These are phyloP conservation scores for Diarsia rubi DNA, from an alignment of 2,888 invertebrate species.

Conservation along the genomic window DNA sequence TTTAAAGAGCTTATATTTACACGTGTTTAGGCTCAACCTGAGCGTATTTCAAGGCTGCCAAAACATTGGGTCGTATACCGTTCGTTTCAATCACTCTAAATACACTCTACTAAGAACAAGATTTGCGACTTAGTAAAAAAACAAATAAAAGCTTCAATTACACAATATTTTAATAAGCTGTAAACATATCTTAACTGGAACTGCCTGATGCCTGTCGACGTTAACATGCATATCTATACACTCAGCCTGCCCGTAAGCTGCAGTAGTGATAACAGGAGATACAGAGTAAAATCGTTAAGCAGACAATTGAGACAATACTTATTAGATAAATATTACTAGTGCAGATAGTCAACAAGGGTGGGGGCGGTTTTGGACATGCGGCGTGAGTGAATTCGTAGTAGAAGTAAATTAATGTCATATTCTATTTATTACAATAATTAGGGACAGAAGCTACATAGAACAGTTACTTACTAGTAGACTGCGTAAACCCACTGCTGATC, in stretches of 20 bases:
- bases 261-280: not conserved
- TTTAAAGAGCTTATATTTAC: not conserved
- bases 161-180: not conserved
- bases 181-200: not conserved
- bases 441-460: not conserved
- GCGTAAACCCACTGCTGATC: not conserved
- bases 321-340: conserved; percentile 1
- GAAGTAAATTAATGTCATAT: not conserved
- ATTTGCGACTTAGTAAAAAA: not conserved
- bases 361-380: not conserved
- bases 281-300: not conserved
- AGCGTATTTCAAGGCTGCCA: not conserved
- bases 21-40: conserved; percentile 8
- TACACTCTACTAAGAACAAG: no score
- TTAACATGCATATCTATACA: not conserved
- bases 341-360: not conserved
- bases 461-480: not conserved
- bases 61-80: not conserved
- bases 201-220: not conserved
- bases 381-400: not conserved
- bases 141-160: not conserved
- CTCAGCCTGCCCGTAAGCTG: not conserved
- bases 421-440: not conserved
- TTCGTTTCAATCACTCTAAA: not conserved
- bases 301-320: not conserved